Base-by-base conservation (phyloP, 2,888 invertebrate genomes). In the Dynastes maya region DNA sequence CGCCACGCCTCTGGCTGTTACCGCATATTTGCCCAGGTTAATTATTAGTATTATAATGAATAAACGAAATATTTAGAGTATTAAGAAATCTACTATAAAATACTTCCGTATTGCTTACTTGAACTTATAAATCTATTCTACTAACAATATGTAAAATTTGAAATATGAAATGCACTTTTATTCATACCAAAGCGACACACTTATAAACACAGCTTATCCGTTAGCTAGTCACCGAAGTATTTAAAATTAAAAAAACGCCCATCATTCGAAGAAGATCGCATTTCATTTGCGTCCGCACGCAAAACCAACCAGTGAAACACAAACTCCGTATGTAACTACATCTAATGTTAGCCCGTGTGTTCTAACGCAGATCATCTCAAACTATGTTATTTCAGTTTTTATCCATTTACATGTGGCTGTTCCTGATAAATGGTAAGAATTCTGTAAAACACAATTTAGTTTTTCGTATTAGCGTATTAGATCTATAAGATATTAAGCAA, bases 191-290 rank as follows among this genome's bases (percentile, higher is more conserved):
- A 11, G 45, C 8, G 45, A 45, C 2, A 55, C 2, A n/a, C 22
- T n/a, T 55, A 55, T 55, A 55, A 55, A 55, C 55, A 6, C 4
- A 22, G 55, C 3, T 11, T 11, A 45, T 45, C 45, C 11, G 2
- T 45, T 45, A 11, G 45, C 8, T 8, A 45, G 2, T 45, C 45
- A 53, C 13, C 53, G 2, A 3, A 53, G 16, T 22, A 22, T 8
- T 55, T 55, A 55, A 55, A 6, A 16, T 55, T 16, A 8, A 55
- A 55, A 16, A 55, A 55, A 55, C 55, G 55, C 55, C 55, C 55
- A 55, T 55, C 55, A n/a, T 55, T 8, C 55, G 22, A n/a, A 1
- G 2, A 55, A 22, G 16, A 55, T 55, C 55, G n/a, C 6, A 55
- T 55, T 55, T 55, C 55, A n/a, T n/a, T 55, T 22, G 55, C 6